Conservation (phyloP, 2,113 vertebrate species). For the Protobothrops mucrosquamatus region DNA sequence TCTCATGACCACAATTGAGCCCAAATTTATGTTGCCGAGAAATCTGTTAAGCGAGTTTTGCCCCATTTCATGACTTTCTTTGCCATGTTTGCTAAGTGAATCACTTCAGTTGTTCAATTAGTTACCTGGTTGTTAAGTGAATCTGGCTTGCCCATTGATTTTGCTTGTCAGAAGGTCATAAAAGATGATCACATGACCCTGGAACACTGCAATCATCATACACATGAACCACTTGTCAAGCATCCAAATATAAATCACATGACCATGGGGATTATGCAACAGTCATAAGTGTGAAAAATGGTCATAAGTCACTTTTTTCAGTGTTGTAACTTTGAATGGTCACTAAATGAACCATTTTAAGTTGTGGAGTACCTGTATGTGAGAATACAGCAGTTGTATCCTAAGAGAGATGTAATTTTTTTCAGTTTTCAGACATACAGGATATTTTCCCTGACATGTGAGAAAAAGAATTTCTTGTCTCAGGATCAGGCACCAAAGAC, state of each 20-base stretch:
- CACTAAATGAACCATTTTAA: not conserved
- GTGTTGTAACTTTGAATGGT: not conserved
- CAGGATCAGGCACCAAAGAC: not conserved
- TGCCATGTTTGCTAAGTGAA: too few relatives aligned
- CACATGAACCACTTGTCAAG: not conserved
- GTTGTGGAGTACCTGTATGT: not conserved
- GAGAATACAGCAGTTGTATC: not conserved
- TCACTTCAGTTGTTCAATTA: too few relatives aligned
- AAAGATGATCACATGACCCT: too few relatives aligned
- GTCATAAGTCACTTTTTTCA: not conserved
- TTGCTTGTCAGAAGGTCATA: too few relatives aligned
- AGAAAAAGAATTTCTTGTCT: not conserved
- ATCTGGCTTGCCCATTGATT: too few relatives aligned
- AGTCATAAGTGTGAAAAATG: not conserved
- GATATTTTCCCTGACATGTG: not conserved
- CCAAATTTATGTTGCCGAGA: too few relatives aligned
- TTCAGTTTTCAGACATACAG: not conserved
- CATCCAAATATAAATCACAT: not conserved
- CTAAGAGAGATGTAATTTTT: not conserved
- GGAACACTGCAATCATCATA: too few relatives aligned
- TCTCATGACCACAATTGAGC: too few relatives aligned
- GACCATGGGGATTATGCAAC: not conserved
- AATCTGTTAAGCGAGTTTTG: too few relatives aligned
- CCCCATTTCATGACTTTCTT: too few relatives aligned
- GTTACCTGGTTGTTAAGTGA: too few relatives aligned